Evolutionary conservation across 2,888 invertebrate species (phyloP), one percentile per base, ranked within the genome.

Genomic region (Archips xylosteana): DNA sequence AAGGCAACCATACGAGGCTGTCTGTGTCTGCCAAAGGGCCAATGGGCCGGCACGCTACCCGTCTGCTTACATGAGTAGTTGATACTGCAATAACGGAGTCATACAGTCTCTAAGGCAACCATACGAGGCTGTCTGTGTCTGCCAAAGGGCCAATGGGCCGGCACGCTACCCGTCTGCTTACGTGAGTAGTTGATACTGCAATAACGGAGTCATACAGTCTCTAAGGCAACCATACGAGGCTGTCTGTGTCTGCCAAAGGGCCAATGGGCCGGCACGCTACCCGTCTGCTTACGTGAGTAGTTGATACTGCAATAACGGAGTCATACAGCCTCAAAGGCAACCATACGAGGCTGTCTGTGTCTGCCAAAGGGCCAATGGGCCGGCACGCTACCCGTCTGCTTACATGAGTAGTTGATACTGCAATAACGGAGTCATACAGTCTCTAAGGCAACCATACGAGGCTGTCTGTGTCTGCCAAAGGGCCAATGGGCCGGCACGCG

Each of bases 401-500:
- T 45, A 10, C 45, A 10, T 45, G 3, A 45, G 10, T 10, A 45
- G 0, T 45, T 10, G 45, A 9, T 12, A 9, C 45, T 9, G 3
- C 45, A 2, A 9, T 45, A 3, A 45, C 45, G 2, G 39, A 6
- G 6, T 39, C 39, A 0, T 96, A 97, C 83, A 95, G 95, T 70
- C 95, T 98, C 88, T 95, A 96, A 77, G 98, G 98, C 47, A 97
- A 98, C 85, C 96, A 96, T 63, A 97, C 97, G 0, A 95, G 98
- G 78, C 93, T 95, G 5, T 98, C n/a, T n/a, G n/a, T n/a, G 98
- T 83, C 90, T 96, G 77, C 96, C 96, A 61, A 96, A 96, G 78
- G 98, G 98, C n/a, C 95, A 95, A 59, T 98, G 98, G 98, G 96
- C 95, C 75, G 98, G 97, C 47, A 95, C 95, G 60, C 95, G 96